Conservation (phyloP, 2,797 vertebrate species). For the Betta splendens region DNA sequence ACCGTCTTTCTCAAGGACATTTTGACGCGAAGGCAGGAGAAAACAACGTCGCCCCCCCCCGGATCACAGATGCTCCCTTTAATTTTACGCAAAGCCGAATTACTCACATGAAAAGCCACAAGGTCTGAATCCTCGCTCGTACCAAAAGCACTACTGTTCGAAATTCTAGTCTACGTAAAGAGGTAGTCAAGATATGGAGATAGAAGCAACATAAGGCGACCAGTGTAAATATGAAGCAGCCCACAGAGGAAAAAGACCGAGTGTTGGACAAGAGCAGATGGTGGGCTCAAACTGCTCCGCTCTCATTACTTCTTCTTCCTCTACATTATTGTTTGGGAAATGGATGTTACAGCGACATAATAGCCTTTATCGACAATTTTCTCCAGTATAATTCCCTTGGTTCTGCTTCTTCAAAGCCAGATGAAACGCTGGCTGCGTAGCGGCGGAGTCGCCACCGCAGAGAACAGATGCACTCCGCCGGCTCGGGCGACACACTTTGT, state of each 20-base stretch:
- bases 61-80: background rate
- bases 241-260: constrained; percentile 38
- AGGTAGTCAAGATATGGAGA: constrained; percentile 16
- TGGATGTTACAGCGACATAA: constrained; percentile 71
- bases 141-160: constrained; percentile 18
- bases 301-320: constrained; percentile 66
- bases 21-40: background rate
- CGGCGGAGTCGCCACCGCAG: constrained; percentile 23
- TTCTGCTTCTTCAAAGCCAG: constrained; percentile 65
- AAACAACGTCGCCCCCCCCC: background rate
- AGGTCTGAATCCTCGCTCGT: no score
- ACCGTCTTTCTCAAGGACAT: background rate
- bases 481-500: constrained; percentile 27
- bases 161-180: background rate
- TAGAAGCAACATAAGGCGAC: constrained; percentile 29
- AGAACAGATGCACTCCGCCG: constrained; percentile 25
- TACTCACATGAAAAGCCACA: no score
- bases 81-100: background rate
- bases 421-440: constrained; percentile 51
- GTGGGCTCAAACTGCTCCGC: constrained; percentile 62
- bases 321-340: constrained; percentile 73
- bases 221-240: constrained; percentile 43
- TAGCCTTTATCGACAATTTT: constrained; percentile 71
- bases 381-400: constrained; percentile 59
- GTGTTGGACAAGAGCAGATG: constrained; percentile 59